Percentiles rank a stretch among this genome's conserved stretches.
These are phyloP conservation scores for Agrilus cyanescens DNA, from an alignment of 2,888 invertebrate species.

Conservation along the genomic window DNA sequence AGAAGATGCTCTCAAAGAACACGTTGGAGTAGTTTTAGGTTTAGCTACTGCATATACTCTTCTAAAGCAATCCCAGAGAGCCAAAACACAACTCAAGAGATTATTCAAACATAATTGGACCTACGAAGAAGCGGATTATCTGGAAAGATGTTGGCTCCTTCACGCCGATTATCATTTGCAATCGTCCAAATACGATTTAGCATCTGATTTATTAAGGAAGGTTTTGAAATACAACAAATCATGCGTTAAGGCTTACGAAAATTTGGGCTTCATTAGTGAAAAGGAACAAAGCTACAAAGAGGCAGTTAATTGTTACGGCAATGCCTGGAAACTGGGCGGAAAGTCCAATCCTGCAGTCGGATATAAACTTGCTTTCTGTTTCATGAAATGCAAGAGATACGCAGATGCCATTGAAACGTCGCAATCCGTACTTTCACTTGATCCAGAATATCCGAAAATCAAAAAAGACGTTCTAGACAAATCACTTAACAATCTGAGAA, in stretches of 20 bases:
- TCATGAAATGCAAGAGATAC: constrained; percentile 77
- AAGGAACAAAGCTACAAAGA: constrained; percentile 84
- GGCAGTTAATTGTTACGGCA: constrained; percentile 70
- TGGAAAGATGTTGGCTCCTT: constrained; percentile 91
- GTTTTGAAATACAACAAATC: constrained; percentile 76
- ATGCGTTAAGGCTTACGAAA: constrained; percentile 83
- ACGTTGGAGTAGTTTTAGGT: constrained; percentile 78
- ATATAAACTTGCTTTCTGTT: constrained; percentile 84
- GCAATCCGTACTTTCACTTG: constrained; percentile 65
- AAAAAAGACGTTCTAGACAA: constrained; percentile 91
- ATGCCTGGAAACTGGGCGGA: constrained; percentile 78
- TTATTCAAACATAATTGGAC: constrained; percentile 80
- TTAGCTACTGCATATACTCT: constrained; percentile 61
- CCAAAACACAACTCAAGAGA: constrained; percentile 85
- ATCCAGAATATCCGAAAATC: constrained; percentile 84
- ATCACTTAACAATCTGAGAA: constrained; percentile 62
- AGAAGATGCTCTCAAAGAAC: constrained; percentile 60
- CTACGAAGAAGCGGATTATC: constrained; percentile 89
- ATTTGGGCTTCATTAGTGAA: constrained; percentile 74
- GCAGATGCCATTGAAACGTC: constrained; percentile 90
- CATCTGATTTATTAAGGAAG: constrained; percentile 67
- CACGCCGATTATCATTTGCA: constrained; percentile 84
- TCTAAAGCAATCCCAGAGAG: constrained; percentile 81
- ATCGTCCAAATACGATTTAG: constrained; percentile 74
- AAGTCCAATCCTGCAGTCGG: constrained; percentile 76